Evolutionary conservation across 37 sponge, comb jelly and placozoan species (phyloP).

Genomic region (Spongia lamella): DNA sequence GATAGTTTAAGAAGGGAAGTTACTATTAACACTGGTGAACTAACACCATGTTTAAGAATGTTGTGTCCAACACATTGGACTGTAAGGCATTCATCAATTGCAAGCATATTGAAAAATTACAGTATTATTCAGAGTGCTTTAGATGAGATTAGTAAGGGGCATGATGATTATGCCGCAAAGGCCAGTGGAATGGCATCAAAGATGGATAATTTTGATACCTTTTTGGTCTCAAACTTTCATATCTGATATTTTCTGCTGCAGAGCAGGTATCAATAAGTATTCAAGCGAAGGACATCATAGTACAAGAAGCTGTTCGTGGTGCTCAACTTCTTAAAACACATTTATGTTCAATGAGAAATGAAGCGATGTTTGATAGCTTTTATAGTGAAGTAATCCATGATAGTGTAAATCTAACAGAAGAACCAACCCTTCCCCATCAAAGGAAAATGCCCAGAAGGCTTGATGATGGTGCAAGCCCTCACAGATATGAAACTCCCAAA

Average conservation of each 20-base stretch:
- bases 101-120: slow-evolving; percentile 44
- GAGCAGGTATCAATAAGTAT: slow-evolving; percentile 66
- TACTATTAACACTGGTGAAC: not conserved
- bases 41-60: no score
- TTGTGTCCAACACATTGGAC: slow-evolving; percentile 45
- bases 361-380: slow-evolving; percentile 32
- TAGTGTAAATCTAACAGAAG: slow-evolving; percentile 27
- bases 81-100: slow-evolving; percentile 37
- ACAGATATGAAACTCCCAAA: slow-evolving; percentile 20
- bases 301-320: slow-evolving; percentile 53
- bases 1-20: slow-evolving; percentile 19
- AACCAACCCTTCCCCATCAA: slow-evolving; percentile 24
- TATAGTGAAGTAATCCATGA: slow-evolving; percentile 25
- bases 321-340: slow-evolving; percentile 33
- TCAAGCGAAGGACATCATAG: slow-evolving; percentile 58
- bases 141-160: slow-evolving; percentile 9
- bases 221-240: slow-evolving; percentile 52
- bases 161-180: slow-evolving; percentile 57
- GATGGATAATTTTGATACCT: slow-evolving; percentile 3
- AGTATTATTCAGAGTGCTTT: slow-evolving; percentile 3
- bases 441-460: slow-evolving; percentile 48
- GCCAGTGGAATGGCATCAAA: slow-evolving; percentile 32
- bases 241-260: slow-evolving; percentile 45
- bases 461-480: slow-evolving; percentile 49
- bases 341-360: slow-evolving; percentile 41